Base-by-base conservation (phyloP, 2,113 vertebrate species). In the Proterorhinus semilunaris region DNA sequence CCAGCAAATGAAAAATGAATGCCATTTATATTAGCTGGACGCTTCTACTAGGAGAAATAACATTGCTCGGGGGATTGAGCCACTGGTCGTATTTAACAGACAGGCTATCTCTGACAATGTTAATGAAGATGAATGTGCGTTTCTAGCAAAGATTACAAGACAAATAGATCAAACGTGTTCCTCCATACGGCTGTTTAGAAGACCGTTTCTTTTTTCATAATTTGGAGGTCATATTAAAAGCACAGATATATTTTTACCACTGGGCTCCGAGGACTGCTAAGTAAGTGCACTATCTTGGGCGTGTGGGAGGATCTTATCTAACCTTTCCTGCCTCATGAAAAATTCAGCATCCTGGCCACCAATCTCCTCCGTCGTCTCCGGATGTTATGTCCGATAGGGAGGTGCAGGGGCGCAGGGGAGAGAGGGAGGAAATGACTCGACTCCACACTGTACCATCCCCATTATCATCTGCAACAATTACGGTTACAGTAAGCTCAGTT, bases 271-370 rank as follows among this genome's bases (percentile, higher is more conserved):
- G 79, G 76, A 81, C 74, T 68, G 82, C 82, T 84, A 75, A 65
- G 80, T 75, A 76, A 80, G 78, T 72, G 81, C 84, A 78, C 78
- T 78, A 79, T 82, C 82, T 86, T 72, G 76, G 77, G 67, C 70
- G 83, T 69, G 73, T 85, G 79, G 79, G 86, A 86, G 86, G 90
- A 89, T 90, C 87, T 90, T 90, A 91, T 88, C 90, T 89, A 90
- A 91, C 88, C 90, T 91, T 91, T 90, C 83, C 88, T 86, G 87
- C 82, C 87, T 91, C 90, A 91, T 91, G 88, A 91, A 91, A 91
- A 81, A 91, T 91, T 89, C 90, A 91, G 87, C 71, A 89, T 90
- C 87, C 87, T 86, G 82, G 88, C 84, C 86, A 91, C 88, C 90
- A 89, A 91, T 90, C 90, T 89, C 86, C 90, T 89, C 86, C 82